Base-by-base conservation (phyloP, 2,113 vertebrate genomes). In the Puffinus mauretanicus region DNA sequence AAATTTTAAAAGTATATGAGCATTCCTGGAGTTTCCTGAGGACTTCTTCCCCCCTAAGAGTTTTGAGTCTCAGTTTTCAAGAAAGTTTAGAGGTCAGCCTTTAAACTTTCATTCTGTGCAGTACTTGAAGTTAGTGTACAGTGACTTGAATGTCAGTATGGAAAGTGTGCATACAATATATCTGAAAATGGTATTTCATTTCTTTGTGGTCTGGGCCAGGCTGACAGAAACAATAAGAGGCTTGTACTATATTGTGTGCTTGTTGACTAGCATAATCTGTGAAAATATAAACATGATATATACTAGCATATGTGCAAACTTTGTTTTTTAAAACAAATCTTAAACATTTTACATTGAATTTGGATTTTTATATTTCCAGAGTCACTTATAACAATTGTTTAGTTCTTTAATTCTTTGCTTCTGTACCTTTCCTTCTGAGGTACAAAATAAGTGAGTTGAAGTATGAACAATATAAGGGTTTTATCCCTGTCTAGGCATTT, bases 131-230 rank as follows among this genome's bases (percentile, higher is more conserved):
- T 66, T 46, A 64, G 60, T 18, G 18, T 24, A 30, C 15, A 73
- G 58, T 49, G 54, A 66, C 49, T 88, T 81, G 55, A 90, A 65
- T 64, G 55, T 78, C 82, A 75, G 27, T n/a, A n/a, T 52, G 70
- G 61, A 75, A 79, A 72, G n/a, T 2, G 2, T 84, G n/a, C 29
- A 38, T 57, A 26, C 15, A 57, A 11, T 82, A 27, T 47, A 71
- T 73, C 47, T 88, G 80, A 86, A 90, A 93, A 84, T 64, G 22
- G 10, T 72, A 84, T 76, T 92, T 84, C 6, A 40, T 94, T 92
- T 92, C 40, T 77, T 93, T 80, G 84, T 61, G 51, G 22, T 61
- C 32, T 86, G 54, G 54, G 30, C 25, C 70, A 67, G 40, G 49
- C 81, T 61, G 69, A 62, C 13, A 72, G 67, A 65, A 94, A 79